Evolutionary conservation across 2,888 invertebrate genomes (phyloP), one percentile per base, ranked within the genome.

Genomic region (Brachyptera risi): DNA sequence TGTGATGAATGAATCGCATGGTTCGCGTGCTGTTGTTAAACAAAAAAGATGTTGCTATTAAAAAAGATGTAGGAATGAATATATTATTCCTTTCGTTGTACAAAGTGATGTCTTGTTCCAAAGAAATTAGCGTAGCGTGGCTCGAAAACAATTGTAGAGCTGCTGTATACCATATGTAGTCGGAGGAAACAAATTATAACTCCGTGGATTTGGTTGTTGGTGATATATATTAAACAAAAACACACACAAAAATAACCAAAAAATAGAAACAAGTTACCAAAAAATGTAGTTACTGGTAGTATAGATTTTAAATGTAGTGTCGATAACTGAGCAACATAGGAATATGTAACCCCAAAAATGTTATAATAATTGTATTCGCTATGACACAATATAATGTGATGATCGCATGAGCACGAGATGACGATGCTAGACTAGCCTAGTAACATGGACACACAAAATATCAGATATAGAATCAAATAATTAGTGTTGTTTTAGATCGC

Each of bases 291-390:
- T 54, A 62, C 62, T 62, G 58, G 65, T 65, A 63, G 65, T 27
- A 26, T 63, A 65, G 63, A 59, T 63, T 65, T 60, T 65, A 65
- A 65, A 60, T 65, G 65, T 65, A 64, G 64, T 64, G 62, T 64
- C 61, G 61, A 61, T 40, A 61, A 47, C 17, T 24, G 17, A n/a
- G 19, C 35, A 31, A 15, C 40, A 51, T 64, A 62, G 60, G 56
- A 49, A 57, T 59, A 58, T 65, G 42, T 65, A 65, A 62, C 65
- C 65, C 54, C 64, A 62, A 61, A 60, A 63, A 61, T 61, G 51
- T 59, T 59, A 59, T 49, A 50, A 26, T 65, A 65, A 38, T 47
- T 63, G 63, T 63, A 63, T 37, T 61, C 63, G 56, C 63, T 44
- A 58, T 62, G 56, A 64, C 38, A 57, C 42, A 42, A 15, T 3